Base-by-base conservation (phyloP, 2,797 vertebrate species). In the Catostomus latipinnis region DNA sequence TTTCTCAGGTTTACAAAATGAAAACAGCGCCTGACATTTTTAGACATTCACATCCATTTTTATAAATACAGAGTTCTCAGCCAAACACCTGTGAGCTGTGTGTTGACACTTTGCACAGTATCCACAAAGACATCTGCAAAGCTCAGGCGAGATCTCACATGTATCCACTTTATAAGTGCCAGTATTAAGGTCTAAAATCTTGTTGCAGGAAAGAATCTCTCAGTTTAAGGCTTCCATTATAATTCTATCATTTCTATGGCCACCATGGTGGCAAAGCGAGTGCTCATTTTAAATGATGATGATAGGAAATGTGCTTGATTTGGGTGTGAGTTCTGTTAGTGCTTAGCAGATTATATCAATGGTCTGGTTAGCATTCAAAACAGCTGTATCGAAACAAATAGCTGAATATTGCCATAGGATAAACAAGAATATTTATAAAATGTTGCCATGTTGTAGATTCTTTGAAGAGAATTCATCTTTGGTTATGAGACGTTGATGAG, bases 301-400 rank as follows among this genome's bases (percentile, higher is more conserved):
- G 71, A 83, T 61, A 57, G 78, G 46, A 85, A 84, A 61, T 45
- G 45, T 68, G 78, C 69, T 85, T 82, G 58, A 78, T 78, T 71
- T 60, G 43, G 62, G 74, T 58, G 43, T 53, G 50, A 57, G 53
- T 60, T 62, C 18, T 53, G 60, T 69, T 54, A 78, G 52, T 66
- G 58, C 74, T 74, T 79, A 83, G 49, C 63, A 65, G 81, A 71
- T 86, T 85, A 87, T 74, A 62, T 70, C 75, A 70, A 81, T 63
- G 76, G 71, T 52, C 14, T 50, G 49, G 76, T 72, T 60, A 78
- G 76, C 61, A 72, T 83, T 82, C 34, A 56, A 83, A 85, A 77
- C 77, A 72, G 83, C 74, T 71, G 68, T 65, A 67, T 78, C 67
- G 73, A 78, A 84, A 78, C 56, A 74, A 67, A 67, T 16, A 10